A percentile compares a stretch with the other conserved stretches of the same genome.
Conservation (phyloP, 2,113 vertebrate genomes). For the Marmota flaviventris region DNA sequence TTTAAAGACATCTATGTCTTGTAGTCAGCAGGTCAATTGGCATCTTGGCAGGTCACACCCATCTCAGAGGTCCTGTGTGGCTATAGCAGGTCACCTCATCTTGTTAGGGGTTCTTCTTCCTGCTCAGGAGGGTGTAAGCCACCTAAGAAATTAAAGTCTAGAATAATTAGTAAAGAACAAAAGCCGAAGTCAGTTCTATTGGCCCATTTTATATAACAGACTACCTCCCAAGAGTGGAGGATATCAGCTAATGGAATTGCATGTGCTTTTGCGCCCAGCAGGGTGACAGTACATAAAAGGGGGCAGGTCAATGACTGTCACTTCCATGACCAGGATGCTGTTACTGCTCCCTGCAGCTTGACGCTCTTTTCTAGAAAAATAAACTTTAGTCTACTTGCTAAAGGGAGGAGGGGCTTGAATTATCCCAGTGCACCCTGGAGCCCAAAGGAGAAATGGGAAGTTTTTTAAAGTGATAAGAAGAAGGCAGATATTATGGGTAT, state of each 20-base stretch:
- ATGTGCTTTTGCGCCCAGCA: not conserved
- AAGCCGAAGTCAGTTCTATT: not conserved
- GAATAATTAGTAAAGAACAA: too few species aligned
- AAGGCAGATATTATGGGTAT: not conserved
- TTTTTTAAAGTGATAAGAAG: not conserved
- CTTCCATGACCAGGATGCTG: not conserved
- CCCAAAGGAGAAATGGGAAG: not conserved
- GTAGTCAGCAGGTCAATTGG: too few species aligned
- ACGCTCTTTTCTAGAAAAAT: not conserved
- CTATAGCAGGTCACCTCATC: too few species aligned
- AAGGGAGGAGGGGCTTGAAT: not conserved
- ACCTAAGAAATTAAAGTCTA: too few species aligned
- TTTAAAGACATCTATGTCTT: not conserved
- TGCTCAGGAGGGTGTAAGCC: too few species aligned
- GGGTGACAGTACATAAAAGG: not conserved
- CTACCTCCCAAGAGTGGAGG: not conserved
- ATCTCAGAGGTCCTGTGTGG: too few species aligned
- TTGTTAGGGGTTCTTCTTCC: too few species aligned
- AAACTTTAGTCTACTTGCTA: not conserved
- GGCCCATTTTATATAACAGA: not conserved
- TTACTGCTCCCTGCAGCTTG: accelerated
- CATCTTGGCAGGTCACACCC: too few species aligned
- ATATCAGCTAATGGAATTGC: not conserved
- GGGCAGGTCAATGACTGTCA: not conserved
- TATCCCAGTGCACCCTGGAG: not conserved